Evolutionary conservation across 1,140 invertebrate species (phyloP).

Genomic region (Nasonia longicornis): DNA sequence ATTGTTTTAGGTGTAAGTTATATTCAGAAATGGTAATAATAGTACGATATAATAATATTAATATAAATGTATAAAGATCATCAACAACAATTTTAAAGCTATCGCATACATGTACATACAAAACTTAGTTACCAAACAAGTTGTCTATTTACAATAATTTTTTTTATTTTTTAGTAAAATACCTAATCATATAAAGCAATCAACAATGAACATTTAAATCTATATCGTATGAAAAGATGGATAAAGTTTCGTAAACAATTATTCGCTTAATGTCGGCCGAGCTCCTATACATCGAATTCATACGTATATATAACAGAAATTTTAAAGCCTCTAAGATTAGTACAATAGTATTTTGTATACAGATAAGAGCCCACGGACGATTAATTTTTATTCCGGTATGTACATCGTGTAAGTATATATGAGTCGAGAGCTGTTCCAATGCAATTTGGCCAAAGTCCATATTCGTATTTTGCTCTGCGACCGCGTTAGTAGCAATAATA

Average conservation of each 20-base stretch:
- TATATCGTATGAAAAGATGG: not conserved
- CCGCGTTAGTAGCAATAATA: not conserved
- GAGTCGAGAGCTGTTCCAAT: not conserved
- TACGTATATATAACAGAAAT: not conserved
- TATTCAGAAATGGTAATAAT: not conserved
- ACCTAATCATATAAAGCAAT: conserved; percentile 14
- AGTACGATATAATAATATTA: conserved; percentile 25
- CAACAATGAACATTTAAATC: conserved; percentile 18
- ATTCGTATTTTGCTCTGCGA: not conserved
- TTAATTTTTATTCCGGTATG: not conserved
- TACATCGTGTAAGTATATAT: not conserved
- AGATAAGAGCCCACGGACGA: not conserved
- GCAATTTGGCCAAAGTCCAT: not conserved
- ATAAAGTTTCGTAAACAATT: not conserved
- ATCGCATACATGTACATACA: not conserved
- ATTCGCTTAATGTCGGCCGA: not conserved
- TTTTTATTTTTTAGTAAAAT: not conserved
- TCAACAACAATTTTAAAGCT: conserved; percentile 39
- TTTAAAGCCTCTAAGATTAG: conserved; percentile 33
- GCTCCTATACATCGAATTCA: not conserved
- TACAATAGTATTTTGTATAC: not conserved
- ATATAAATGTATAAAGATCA: not conserved
- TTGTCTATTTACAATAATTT: conserved; percentile 39
- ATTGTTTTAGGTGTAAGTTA: not conserved
- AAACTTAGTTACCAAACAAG: conserved; percentile 3